A percentile compares a stretch with the other conserved stretches of the same genome.
Evolutionary conservation across 2,888 invertebrate genomes (phyloP).

Genomic region (Eupithecia subumbrata): DNA sequence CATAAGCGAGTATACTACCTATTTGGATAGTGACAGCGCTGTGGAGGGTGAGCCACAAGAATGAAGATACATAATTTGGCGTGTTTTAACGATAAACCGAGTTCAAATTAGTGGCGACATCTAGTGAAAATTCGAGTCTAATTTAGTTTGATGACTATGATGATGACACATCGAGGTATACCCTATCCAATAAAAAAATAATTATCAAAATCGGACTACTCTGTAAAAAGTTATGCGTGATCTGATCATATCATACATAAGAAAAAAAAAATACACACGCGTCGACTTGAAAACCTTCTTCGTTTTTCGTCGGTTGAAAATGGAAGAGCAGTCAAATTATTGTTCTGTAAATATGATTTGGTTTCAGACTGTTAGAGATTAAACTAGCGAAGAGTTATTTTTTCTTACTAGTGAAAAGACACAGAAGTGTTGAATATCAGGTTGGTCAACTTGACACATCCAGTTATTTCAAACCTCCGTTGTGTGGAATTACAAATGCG

Average conservation of each 20-base stretch:
- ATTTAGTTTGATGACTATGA: no score
- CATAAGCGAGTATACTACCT: constrained; percentile 42
- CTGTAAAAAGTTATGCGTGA: no score
- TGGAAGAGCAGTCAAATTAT: constrained; percentile 14
- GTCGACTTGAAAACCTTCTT: no score
- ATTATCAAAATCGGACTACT: no score
- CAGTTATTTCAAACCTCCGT: constrained; percentile 28
- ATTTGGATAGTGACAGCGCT: constrained; percentile 53
- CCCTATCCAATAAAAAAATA: no score
- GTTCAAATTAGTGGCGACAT: no score
- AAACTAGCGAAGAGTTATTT: background rate
- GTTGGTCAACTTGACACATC: constrained; percentile 14
- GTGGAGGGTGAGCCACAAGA: constrained; percentile 48
- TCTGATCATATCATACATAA: no score
- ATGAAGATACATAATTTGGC: constrained; percentile 6
- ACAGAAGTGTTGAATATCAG: background rate
- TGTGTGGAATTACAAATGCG: constrained; percentile 60
- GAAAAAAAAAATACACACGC: no score
- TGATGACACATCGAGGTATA: no score
- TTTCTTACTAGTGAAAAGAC: background rate
- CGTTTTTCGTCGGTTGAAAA: no score
- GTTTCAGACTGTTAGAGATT: background rate
- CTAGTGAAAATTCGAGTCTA: no score
- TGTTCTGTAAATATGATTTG: background rate
- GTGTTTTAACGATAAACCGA: no score